These are phyloP conservation scores for Idaea straminata DNA, from an alignment of 2,888 invertebrate genomes.

Conservation along the genomic window DNA sequence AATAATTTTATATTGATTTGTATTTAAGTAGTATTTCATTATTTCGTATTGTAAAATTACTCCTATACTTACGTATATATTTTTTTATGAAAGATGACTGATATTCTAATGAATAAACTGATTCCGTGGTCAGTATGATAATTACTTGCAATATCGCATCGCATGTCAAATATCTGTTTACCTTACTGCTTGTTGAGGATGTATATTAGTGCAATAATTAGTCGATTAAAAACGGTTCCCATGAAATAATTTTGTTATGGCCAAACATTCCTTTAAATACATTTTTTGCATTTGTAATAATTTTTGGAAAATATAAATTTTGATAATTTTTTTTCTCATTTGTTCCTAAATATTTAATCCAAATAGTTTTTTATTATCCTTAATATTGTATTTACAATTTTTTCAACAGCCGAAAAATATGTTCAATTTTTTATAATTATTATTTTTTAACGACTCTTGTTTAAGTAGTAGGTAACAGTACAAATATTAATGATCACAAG, in stretches of 20 bases:
- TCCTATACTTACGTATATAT: neutral
- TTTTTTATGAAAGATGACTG: slow-evolving; percentile 4
- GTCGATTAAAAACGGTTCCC: slow-evolving; percentile 75
- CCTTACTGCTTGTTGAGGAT: slow-evolving; percentile 71
- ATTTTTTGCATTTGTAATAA: slow-evolving; percentile 78
- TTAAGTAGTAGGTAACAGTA: slow-evolving; percentile 81
- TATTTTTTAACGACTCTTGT: slow-evolving; percentile 81
- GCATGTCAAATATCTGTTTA: slow-evolving; percentile 71
- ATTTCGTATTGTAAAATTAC: slow-evolving; percentile 14
- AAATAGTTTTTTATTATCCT: slow-evolving; percentile 79
- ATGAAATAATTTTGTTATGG: slow-evolving; percentile 70
- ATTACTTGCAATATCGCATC: slow-evolving; percentile 68
- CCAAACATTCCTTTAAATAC: slow-evolving; percentile 78
- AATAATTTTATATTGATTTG: slow-evolving; percentile 17
- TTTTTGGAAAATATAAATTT: slow-evolving; percentile 81
- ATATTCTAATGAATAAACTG: slow-evolving; percentile 52
- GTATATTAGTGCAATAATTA: slow-evolving; percentile 58
- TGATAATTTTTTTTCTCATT: slow-evolving; percentile 75
- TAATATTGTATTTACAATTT: slow-evolving; percentile 80
- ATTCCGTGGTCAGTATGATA: slow-evolving; percentile 50
- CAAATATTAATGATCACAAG: slow-evolving; percentile 82
- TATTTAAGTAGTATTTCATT: slow-evolving; percentile 14
- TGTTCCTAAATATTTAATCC: slow-evolving; percentile 80
- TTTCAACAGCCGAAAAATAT: slow-evolving; percentile 81
- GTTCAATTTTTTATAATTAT: slow-evolving; percentile 76